phyloP scores from a whole-genome alignment of 2,888 invertebrate species.

The Aspidiotus rigidus region DNA sequence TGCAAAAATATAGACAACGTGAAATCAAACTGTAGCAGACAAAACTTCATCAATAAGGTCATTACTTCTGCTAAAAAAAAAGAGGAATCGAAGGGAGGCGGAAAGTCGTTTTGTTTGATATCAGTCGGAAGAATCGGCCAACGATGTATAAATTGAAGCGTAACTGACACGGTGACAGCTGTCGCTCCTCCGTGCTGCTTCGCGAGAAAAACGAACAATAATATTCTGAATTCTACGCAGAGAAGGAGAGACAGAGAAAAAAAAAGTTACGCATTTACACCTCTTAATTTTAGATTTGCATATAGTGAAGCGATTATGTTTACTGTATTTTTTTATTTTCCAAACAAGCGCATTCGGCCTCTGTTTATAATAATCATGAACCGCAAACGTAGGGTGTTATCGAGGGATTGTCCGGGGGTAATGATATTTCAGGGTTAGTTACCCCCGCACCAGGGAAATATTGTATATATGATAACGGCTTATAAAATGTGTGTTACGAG shows the following conservation, averaged over 20 bases:
- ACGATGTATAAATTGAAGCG: neutral
- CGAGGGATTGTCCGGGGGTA: constrained; percentile 1
- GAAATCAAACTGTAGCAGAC: too few species aligned
- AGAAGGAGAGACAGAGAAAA: neutral
- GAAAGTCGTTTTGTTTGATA: neutral
- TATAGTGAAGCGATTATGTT: neutral
- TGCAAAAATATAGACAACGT: too few species aligned
- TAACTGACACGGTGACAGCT: constrained; percentile 2
- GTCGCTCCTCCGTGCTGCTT: neutral
- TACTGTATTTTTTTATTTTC: neutral
- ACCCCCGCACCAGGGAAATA: neutral
- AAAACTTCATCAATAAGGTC: neutral
- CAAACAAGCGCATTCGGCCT: neutral
- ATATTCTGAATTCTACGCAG: neutral
- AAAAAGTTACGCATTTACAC: constrained; percentile 4
- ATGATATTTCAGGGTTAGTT: neutral
- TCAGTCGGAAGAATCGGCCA: neutral
- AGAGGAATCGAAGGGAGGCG: neutral
- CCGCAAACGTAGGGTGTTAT: neutral
- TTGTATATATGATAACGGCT: too few species aligned
- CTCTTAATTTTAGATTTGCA: neutral
- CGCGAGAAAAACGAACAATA: too few species aligned
- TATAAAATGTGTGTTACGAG: too few species aligned
- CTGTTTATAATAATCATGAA: neutral
- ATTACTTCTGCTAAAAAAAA: neutral